Evolutionary conservation across 1,140 invertebrate species (phyloP).

Genomic region (Lethocerus indicus): DNA sequence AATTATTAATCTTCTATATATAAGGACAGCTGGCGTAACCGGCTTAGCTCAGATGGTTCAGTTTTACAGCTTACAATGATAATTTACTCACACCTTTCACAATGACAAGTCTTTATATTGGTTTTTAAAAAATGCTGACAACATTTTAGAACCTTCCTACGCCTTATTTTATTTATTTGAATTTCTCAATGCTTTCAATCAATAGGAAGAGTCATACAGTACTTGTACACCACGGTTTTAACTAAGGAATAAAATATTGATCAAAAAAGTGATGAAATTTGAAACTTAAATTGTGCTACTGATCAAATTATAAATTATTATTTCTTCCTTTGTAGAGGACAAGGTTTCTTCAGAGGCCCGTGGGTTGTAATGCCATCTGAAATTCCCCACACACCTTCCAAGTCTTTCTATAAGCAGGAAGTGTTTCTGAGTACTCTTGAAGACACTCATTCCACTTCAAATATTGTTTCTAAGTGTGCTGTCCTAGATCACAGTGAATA

Average conservation of each 20-base stretch:
- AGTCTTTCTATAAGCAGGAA: constrained; percentile 90
- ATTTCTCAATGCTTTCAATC: too few species aligned
- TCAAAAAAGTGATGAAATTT: too few species aligned
- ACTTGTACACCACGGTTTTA: too few species aligned
- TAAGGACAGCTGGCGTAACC: too few species aligned
- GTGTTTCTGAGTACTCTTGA: constrained; percentile 81
- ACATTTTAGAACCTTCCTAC: not conserved
- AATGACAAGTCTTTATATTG: not conserved
- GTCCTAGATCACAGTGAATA: constrained; percentile 87
- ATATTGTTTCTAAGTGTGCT: constrained; percentile 78
- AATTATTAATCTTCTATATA: too few species aligned
- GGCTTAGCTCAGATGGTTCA: too few species aligned
- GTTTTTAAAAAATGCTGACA: not conserved
- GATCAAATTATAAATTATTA: constrained; percentile 1
- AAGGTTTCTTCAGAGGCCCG: constrained; percentile 82
- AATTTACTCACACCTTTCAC: not conserved
- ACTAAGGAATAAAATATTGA: too few species aligned
- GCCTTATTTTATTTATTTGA: too few species aligned
- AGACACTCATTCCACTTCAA: constrained; percentile 76
- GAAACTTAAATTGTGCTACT: too few species aligned
- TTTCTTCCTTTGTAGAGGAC: constrained; percentile 40
- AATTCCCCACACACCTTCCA: constrained; percentile 51
- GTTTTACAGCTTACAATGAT: too few species aligned
- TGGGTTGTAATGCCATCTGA: constrained; percentile 81
- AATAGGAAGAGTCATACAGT: too few species aligned